Conservation (phyloP, 2,797 vertebrate genomes). For the Nothura maculosa region DNA sequence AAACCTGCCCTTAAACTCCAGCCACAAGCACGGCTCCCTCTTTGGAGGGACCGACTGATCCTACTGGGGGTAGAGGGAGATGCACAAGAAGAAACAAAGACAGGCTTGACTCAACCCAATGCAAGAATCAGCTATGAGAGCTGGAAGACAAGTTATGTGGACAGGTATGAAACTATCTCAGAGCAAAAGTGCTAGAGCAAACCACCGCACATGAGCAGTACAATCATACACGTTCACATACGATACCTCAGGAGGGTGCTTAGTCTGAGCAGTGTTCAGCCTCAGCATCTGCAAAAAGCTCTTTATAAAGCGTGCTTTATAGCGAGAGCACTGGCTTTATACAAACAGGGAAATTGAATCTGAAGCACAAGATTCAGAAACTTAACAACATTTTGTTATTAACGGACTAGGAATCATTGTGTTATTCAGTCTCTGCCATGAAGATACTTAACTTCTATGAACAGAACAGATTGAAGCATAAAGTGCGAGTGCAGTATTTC, state of each 20-base stretch:
- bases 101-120: not conserved
- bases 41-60: not conserved
- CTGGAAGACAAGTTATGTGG: not conserved
- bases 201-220: not conserved
- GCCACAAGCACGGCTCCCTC: not conserved
- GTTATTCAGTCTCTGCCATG: not conserved
- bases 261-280: not conserved
- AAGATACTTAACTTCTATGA: not conserved
- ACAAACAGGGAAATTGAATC: no score
- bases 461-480: not conserved
- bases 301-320: not conserved
- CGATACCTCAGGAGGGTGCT: fast-evolving
- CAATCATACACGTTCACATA: not conserved
- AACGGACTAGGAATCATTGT: not conserved
- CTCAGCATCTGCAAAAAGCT: not conserved
- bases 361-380: not conserved
- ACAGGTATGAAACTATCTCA: not conserved
- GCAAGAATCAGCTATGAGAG: not conserved
- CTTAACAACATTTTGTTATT: not conserved
- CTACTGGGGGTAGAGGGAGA: not conserved
- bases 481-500: not conserved
- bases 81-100: not conserved
- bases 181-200: not conserved
- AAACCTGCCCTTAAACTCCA: conserved; percentile 25
- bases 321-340: not conserved